A percentile compares a stretch with the other conserved stretches of the same genome.
phyloP scores from a whole-genome alignment of 2,888 invertebrate species.

The Anodontia alba region DNA sequence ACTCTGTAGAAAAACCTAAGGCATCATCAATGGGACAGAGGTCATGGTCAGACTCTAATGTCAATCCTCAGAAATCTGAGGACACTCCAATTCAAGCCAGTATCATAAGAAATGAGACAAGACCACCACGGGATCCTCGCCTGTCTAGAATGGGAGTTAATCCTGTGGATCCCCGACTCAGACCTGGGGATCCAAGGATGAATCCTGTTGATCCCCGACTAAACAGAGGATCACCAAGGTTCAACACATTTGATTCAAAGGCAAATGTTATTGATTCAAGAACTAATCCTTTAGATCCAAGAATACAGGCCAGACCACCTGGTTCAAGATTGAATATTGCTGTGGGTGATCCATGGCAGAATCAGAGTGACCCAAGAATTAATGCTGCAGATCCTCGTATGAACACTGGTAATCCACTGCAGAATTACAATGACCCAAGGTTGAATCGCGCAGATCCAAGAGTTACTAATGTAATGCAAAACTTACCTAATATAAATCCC shows the following conservation, averaged over 20 bases:
- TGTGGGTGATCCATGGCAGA: neutral
- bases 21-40: neutral
- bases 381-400: neutral
- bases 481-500: neutral
- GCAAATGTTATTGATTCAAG: neutral
- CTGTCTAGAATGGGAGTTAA: neutral
- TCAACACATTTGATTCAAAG: neutral
- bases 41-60: neutral
- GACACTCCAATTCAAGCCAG: neutral
- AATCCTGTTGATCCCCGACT: slow-evolving; percentile 26
- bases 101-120: neutral
- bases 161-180: slow-evolving; percentile 22
- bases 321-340: neutral
- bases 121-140: slow-evolving; percentile 17
- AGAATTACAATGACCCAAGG: neutral
- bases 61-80: neutral
- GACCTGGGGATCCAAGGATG: neutral
- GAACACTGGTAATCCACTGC: neutral
- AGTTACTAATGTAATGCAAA: neutral
- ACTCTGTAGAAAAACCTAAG: neutral
- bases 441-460: neutral
- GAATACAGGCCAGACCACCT: neutral
- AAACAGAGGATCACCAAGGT: neutral
- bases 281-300: neutral
- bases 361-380: neutral